Percentiles rank a stretch among this genome's conserved stretches.
Conservation (phyloP, 1,140 invertebrate species). For the Lordiphosa mommai region DNA sequence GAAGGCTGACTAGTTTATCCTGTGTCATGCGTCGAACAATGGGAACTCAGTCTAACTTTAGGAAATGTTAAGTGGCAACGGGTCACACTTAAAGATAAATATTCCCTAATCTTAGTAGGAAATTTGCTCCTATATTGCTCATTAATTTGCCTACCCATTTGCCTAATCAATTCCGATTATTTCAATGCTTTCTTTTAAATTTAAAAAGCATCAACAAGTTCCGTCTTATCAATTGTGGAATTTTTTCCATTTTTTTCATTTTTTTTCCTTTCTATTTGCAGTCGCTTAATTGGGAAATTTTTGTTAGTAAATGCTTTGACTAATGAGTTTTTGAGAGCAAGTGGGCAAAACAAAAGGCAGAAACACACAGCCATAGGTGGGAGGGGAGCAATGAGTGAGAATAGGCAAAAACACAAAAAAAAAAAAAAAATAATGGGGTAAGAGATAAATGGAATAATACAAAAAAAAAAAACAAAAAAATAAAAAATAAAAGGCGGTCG, state of each 20-base stretch:
- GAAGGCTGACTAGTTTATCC: too few species aligned
- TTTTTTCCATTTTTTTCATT: not conserved
- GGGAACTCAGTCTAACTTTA: too few species aligned
- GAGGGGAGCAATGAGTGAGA: not conserved
- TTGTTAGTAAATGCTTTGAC: constrained; percentile 41
- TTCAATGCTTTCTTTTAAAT: too few species aligned
- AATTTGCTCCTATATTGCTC: too few species aligned
- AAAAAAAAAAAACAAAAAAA: constrained; percentile 10
- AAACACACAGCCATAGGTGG: not conserved
- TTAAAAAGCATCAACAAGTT: too few species aligned
- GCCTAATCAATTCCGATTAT: too few species aligned
- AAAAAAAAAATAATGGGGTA: too few species aligned
- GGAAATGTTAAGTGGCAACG: too few species aligned
- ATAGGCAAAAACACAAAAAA: not conserved
- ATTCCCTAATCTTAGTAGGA: too few species aligned
- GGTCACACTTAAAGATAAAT: too few species aligned
- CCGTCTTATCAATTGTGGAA: not conserved
- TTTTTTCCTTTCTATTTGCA: constrained; percentile 1
- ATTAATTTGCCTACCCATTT: too few species aligned
- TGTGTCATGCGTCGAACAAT: too few species aligned
- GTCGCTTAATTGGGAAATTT: constrained; percentile 42
- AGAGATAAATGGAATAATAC: constrained; percentile 3
- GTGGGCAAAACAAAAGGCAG: constrained; percentile 29
- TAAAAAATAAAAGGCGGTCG: constrained; percentile 24
- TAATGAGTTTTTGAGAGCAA: constrained; percentile 51